Base-by-base conservation (phyloP, 2,797 vertebrate species). In the Notolepis coatsorum region DNA sequence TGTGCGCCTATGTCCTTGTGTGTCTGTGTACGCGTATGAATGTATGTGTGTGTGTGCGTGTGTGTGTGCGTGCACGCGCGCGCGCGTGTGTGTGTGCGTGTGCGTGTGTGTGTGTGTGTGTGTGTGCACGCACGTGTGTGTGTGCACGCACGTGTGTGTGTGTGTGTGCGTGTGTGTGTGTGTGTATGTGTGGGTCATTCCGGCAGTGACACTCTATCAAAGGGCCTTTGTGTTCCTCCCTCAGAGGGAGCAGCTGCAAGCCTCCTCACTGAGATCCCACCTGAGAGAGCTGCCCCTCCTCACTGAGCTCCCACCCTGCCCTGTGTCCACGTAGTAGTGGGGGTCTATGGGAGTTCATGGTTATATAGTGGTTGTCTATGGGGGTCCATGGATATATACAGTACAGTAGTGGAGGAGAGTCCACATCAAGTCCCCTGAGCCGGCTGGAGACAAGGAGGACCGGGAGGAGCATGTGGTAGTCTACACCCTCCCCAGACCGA, bases 231-330 rank as follows among this genome's bases (percentile, higher is more conserved):
- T 89, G 77, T 69, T 81, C 21, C 48, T 24, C 69, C 78, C 68
- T 75, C 65, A 71, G 72, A 78, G 65, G 48, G 66, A 84, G 81
- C 88, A 88, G 88, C 84, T 88, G 87, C 65, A 67, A 67, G 61
- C 38, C 65, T 68, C 73, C 13, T 25, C 74, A 72, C 71, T 21
- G 59, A 65, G 62, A 62, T 63, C 54, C n/a, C n/a, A 46, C 65
- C 42, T 25, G 43, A 60, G 47, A 61, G 55, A 57, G 68, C 64
- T 60, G 61, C 68, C 51, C 63, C 35, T 59, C 68, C 51, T 61
- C 35, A 10, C 66, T 61, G 75, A 68, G 53, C 78, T 67, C 72
- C 53, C 59, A 56, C 18, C 27, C 56, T 65, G 68, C 65, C 65
- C 80, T 76, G 65, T 67, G 50, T 67, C 50, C 75, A 47, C 65